Evolutionary conservation across 2,888 invertebrate species (phyloP), one percentile per base, ranked within the genome.

Genomic region (Synanthedon vespiformis): DNA sequence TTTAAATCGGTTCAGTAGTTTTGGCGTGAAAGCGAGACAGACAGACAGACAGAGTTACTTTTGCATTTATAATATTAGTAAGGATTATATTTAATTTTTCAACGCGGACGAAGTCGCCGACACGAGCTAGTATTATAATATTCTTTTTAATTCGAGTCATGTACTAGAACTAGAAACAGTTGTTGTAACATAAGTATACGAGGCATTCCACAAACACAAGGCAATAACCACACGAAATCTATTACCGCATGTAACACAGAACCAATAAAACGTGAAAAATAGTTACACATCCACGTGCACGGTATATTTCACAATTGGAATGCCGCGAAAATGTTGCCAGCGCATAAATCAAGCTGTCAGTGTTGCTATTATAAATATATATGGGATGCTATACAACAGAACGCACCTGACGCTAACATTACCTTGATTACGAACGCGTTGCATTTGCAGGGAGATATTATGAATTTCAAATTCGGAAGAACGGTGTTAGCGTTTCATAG

Each of bases 301-400:
- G 68, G 70, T 73, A 80, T 77, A 80, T 72, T 73, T 74, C 74
- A 72, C 77, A 74, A 74, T 74, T 70, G 73, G 70, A 69, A 64
- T 58, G 65, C 65, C 66, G 68, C 69, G 74, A 68, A 73, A 78
- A 76, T 76, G 72, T 68, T 76, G 72, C 68, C 74, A 64, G 67
- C 70, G 72, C 70, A 80, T 84, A 82, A 81, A 83, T 83, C 82
- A 82, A 69, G 67, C 73, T 83, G 84, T 84, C 84, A 77, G 78
- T 82, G 78, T 76, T 74, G 77, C 75, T 61, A 77, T 80, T 80
- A 81, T 84, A 82, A 77, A n/a, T 44, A 44, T 44, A 83, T 83
- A 80, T 78, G 78, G 74, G 72, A 69, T 66, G 67, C 61, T 68
- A 70, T 72, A 69, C 72, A 68, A 57, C 64, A 67, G 66, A 67